Evolutionary conservation across 53 echinoderm and acorn worm genomes (phyloP).

Genomic region (Antedon mediterranea): DNA sequence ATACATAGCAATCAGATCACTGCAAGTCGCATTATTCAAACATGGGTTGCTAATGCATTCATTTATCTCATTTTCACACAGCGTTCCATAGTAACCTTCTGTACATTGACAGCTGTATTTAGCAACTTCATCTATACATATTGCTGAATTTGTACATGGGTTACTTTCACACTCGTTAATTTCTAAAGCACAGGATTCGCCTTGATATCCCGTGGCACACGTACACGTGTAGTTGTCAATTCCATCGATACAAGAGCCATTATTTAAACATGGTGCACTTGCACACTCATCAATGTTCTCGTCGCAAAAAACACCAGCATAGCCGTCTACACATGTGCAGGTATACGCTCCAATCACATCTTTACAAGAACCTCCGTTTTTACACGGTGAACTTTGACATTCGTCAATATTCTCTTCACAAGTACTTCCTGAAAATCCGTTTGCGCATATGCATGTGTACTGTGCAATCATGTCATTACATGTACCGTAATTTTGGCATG

Average conservation of each 20-base stretch:
- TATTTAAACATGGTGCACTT: neutral
- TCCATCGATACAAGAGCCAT: neutral
- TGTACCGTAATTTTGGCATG: neutral
- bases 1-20: neutral
- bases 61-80: neutral
- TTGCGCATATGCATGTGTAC: neutral
- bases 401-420: neutral
- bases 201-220: neutral
- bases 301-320: neutral
- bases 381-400: neutral
- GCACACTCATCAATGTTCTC: neutral
- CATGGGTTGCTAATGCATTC: neutral
- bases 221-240: neutral
- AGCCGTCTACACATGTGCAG: neutral
- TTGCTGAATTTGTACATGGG: neutral
- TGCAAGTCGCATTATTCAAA: neutral
- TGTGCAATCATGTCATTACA: neutral
- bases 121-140: neutral
- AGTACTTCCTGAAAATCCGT: neutral
- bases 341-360: neutral
- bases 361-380: neutral
- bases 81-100: neutral
- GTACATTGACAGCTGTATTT: neutral
- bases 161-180: neutral
- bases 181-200: neutral